A percentile compares a stretch with the other conserved stretches of the same genome.
Conservation (phyloP, 2,113 vertebrate species). For the Hucho hucho region DNA sequence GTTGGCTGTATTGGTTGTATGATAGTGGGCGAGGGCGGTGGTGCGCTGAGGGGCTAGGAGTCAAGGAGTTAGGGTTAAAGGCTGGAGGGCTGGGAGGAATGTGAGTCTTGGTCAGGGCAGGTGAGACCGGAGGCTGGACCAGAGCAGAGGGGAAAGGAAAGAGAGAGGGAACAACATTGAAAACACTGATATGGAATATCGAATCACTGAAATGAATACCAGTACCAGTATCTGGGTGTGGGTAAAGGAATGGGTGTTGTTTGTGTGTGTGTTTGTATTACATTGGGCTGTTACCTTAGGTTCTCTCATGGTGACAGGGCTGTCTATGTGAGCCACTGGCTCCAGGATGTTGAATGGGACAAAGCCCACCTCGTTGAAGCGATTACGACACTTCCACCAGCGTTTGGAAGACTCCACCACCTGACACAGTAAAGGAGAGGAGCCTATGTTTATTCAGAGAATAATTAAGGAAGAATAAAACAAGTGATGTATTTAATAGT, state of each 20-base stretch:
- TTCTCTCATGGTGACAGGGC: conserved; percentile 32
- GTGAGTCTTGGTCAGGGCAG: conserved; percentile 40
- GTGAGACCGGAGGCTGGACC: conserved; percentile 53
- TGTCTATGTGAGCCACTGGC: conserved; percentile 63
- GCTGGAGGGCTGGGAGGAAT: conserved; percentile 35
- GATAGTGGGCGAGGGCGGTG: conserved; percentile 37
- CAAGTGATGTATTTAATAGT: not conserved
- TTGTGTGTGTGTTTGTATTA: conserved; percentile 7
- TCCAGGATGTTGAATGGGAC: conserved; percentile 83
- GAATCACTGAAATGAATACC: not conserved
- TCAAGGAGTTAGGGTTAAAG: conserved; percentile 11
- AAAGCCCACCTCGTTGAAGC: conserved; percentile 76
- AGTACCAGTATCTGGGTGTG: not conserved
- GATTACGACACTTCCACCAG: conserved; percentile 83
- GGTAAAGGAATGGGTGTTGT: conserved; percentile 1
- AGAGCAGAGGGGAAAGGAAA: not conserved
- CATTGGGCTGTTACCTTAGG: conserved; percentile 57
- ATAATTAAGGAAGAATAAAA: not conserved
- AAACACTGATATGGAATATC: conserved; percentile 6
- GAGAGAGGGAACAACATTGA: not conserved
- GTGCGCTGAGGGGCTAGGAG: conserved; percentile 4
- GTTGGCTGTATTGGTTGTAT: conserved; percentile 37
- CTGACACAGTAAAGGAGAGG: conserved; percentile 46
- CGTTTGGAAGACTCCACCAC: conserved; percentile 80
- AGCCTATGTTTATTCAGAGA: not conserved